Conservation (phyloP, 1,140 invertebrate genomes). For the Lasioglossum baleicum region DNA sequence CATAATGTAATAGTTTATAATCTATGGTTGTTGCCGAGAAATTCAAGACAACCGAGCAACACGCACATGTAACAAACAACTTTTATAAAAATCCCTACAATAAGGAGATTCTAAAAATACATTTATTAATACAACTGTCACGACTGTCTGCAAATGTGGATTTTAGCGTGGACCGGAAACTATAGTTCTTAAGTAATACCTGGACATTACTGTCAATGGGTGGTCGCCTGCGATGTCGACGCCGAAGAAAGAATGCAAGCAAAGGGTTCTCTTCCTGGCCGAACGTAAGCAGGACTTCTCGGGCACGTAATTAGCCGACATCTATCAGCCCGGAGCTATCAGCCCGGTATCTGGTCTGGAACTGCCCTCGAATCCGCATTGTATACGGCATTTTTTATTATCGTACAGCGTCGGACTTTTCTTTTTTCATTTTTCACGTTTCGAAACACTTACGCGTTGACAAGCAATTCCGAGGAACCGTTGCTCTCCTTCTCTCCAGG, state of each 20-base stretch:
- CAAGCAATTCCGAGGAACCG: background rate
- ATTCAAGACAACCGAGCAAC: too few relatives aligned
- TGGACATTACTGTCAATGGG: slow-evolving; percentile 61
- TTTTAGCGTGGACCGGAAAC: background rate
- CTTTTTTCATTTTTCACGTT: slow-evolving; percentile 7
- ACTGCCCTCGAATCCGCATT: slow-evolving; percentile 68
- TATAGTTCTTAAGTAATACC: slow-evolving; percentile 10
- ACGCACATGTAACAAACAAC: too few relatives aligned
- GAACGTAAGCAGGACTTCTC: slow-evolving; percentile 71
- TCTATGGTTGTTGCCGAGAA: too few relatives aligned
- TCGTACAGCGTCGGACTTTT: slow-evolving; percentile 48
- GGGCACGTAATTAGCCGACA: slow-evolving; percentile 80
- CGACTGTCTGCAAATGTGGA: background rate
- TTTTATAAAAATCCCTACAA: too few relatives aligned
- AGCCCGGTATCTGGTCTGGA: slow-evolving; percentile 71
- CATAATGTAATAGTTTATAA: too few relatives aligned
- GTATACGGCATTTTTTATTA: slow-evolving; percentile 49
- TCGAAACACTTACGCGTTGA: background rate
- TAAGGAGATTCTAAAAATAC: too few relatives aligned
- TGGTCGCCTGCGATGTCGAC: slow-evolving; percentile 51
- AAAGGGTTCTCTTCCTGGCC: slow-evolving; percentile 70
- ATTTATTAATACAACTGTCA: too few relatives aligned
- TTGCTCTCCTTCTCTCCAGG: background rate
- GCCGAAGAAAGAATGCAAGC: slow-evolving; percentile 43
- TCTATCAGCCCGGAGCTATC: slow-evolving; percentile 80